These are phyloP conservation scores for Mythimna ferrago DNA, from an alignment of 2,888 invertebrate genomes.

Conservation along the genomic window DNA sequence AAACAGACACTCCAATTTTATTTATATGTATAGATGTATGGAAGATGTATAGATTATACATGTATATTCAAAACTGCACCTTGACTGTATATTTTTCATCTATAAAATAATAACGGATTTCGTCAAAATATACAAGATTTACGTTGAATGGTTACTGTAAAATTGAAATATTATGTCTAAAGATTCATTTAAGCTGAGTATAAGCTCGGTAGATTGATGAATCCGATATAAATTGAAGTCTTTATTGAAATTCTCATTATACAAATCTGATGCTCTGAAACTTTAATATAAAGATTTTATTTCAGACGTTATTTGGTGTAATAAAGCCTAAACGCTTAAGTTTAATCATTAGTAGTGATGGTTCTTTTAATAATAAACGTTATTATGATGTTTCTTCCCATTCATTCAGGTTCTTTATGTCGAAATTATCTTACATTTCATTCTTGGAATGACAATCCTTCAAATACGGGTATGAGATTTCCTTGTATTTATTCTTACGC, in stretches of 20 bases:
- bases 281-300: slow-evolving; percentile 15
- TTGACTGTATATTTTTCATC: neutral
- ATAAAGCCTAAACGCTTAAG: neutral
- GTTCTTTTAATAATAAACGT: slow-evolving; percentile 3
- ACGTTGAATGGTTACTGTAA: slow-evolving; percentile 3
- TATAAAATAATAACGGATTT: slow-evolving; percentile 2
- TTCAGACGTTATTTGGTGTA: slow-evolving; percentile 8
- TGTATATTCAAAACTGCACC: too few species aligned
- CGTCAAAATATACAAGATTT: slow-evolving; percentile 22
- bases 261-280: slow-evolving; percentile 13
- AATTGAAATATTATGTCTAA: slow-evolving; percentile 26
- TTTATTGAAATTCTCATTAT: slow-evolving; percentile 20
- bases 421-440: neutral
- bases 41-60: too few species aligned
- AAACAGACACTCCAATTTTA: too few species aligned
- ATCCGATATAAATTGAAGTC: slow-evolving; percentile 27
- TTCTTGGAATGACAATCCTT: slow-evolving; percentile 12
- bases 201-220: slow-evolving; percentile 29
- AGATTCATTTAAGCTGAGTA: slow-evolving; percentile 22
- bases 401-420: neutral
- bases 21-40: too few species aligned
- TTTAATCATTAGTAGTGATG: neutral
- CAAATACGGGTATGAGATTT: neutral
- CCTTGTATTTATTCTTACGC: slow-evolving; percentile 5
- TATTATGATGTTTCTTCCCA: neutral